Base-by-base conservation (phyloP, 2,888 invertebrate species). In the Neoitamus cyanurus region DNA sequence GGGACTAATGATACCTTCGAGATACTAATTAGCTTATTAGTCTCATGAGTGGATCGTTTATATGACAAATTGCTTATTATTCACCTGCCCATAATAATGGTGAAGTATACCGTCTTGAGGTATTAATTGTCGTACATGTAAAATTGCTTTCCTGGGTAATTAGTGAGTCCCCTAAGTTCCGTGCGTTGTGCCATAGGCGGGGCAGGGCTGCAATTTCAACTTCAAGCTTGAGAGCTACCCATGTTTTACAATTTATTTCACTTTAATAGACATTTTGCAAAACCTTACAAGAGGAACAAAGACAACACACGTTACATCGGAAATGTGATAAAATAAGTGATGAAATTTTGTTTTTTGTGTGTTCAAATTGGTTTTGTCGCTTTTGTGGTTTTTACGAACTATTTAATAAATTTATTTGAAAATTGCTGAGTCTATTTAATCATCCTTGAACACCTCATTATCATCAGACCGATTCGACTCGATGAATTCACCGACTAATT, bases 51-150 rank as follows among this genome's bases (percentile, higher is more conserved):
- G 25, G 58, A 58, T 58, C 58, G 58, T 58, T 58, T 58, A 58
- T 58, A 58, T 58, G 58, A 58, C 58, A 58, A 58, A 58, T 58
- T 58, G 25, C 58, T 58, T 58, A 58, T 58, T 58, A 58, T 58
- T 58, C 58, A 58, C 58, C 58, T 58, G 25, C 25, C 25, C 58
- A 25, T 58, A 20, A 58, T 58, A 58, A 58, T 58, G 25, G 58
- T 25, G 58, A 58, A 58, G 58, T 58, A 58, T 25, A 11, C 58
- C 58, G 25, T 58, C 58, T 58, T 58, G 58, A 58, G 58, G 25
- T 58, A 58, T 58, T 58, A 58, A 58, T 58, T 58, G 58, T 25
- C 25, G 25, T 58, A 58, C 25, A 58, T 58, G 58, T 58, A 58
- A 58, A 58, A 58, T 58, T 58, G 9, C 58, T 20, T 58, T 20